Base-by-base conservation (phyloP, 2,797 vertebrate species). In the Apogon hyalosoma region DNA sequence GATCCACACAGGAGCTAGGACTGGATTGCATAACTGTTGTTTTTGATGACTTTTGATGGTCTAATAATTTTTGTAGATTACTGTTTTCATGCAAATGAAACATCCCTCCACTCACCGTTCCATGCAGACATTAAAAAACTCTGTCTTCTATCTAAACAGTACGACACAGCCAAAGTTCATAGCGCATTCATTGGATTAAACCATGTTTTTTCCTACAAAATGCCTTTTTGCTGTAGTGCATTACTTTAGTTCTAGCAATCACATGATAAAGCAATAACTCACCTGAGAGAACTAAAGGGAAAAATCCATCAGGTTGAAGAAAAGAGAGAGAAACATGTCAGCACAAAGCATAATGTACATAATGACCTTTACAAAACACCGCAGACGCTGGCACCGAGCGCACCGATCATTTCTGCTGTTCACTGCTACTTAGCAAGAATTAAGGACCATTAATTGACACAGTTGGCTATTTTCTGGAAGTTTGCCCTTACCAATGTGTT, bases 231-330 rank as follows among this genome's bases (percentile, higher is more conserved):
- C n/a, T 2, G 21, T 24, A 16, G 33, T 36, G 33, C 33, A 36
- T 8, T 36, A 36, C 9, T 36, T 36, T 8, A 10, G 1, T 12
- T 10, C 24, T 8, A 15, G 12, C 38, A 51, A 28, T 49, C 16
- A 39, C n/a, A 64, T 14, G 45, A 41, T 16, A 41, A 53, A 58
- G 45, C 19, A 63, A 36, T 8, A 11, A 87, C 91, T 90, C 78
- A 94, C 94, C 93, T 94, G 94, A 70, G 94, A 94, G 84, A 93
- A 94, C 94, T 94, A 65, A 19, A 65, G 64, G 43, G 39, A 64
- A 46, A 6, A 61, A 79, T 79, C 65, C 84, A 59, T 48, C 55
- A 76, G 71, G 70, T 28, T 62, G 61, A 45, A 69, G 1, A 42
- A 73, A 77, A 64, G 8, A n/a, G 18, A 86, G 54, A 80, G 38